These are phyloP conservation scores for Drosophila imparisetae DNA, from an alignment of 2,888 invertebrate species.

Conservation along the genomic window DNA sequence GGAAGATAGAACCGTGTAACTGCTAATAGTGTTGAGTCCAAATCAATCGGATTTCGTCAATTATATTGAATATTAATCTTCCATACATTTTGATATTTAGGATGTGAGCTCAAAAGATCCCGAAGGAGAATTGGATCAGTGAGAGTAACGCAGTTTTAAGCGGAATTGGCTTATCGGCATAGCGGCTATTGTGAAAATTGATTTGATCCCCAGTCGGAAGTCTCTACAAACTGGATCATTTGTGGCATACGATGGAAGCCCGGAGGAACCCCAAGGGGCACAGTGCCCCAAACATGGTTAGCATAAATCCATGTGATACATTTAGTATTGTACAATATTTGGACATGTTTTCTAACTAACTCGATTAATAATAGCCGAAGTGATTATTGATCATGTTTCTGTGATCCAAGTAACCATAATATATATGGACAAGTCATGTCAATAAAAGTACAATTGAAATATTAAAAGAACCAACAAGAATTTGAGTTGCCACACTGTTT, in stretches of 20 bases:
- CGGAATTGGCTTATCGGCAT: no score
- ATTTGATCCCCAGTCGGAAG: background rate
- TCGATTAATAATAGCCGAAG: background rate
- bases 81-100: background rate
- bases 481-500: constrained; percentile 8
- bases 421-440: background rate
- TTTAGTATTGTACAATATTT: background rate
- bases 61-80: background rate
- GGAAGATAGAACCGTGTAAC: background rate
- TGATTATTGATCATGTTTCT: background rate
- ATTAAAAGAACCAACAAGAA: background rate
- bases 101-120: background rate
- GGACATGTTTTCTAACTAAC: background rate
- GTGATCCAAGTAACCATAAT: background rate
- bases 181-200: no score
- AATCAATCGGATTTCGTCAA: background rate
- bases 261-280: no score
- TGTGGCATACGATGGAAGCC: no score
- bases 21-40: background rate
- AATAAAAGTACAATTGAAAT: background rate
- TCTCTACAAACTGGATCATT: background rate
- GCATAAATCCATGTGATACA: no score
- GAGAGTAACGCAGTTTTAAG: no score
- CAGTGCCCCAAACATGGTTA: no score
- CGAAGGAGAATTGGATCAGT: background rate